These are phyloP conservation scores for Temnothorax rugatulus DNA, from an alignment of 2,888 invertebrate species.

Conservation along the genomic window DNA sequence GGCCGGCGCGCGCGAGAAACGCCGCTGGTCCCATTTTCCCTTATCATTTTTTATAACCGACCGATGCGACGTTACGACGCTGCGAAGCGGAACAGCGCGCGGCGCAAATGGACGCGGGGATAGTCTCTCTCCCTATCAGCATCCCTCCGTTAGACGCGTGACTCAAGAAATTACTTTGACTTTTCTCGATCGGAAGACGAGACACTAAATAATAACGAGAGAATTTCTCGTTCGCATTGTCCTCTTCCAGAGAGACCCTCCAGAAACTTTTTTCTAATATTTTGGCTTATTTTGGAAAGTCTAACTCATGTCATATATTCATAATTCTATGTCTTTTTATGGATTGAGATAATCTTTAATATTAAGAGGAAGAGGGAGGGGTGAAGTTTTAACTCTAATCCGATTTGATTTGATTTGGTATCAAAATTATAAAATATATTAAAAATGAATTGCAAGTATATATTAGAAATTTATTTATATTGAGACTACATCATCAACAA, in stretches of 20 bases:
- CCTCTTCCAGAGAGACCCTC: no score
- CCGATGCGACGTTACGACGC: conserved; percentile 58
- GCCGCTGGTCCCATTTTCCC: conserved; percentile 67
- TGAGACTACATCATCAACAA: no score
- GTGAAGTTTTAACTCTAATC: not conserved
- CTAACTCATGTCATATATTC: not conserved
- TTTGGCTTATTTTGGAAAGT: not conserved
- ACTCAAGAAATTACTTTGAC: conserved; percentile 29
- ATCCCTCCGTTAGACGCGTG: conserved; percentile 17
- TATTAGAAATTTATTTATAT: not conserved
- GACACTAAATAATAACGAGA: conserved; percentile 25
- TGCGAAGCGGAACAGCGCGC: not conserved
- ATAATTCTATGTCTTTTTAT: not conserved
- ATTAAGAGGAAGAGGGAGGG: not conserved
- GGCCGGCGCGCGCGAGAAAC: conserved; percentile 58
- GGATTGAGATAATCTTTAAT: not conserved
- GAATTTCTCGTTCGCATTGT: not conserved
- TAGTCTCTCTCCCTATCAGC: not conserved
- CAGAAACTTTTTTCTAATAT: not conserved
- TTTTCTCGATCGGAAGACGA: not conserved
- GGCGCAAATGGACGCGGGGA: conserved; percentile 31
- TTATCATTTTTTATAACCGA: conserved; percentile 78
- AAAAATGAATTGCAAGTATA: not conserved
- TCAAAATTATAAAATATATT: not conserved
- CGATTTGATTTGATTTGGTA: not conserved